Conservation (phyloP, 2,113 vertebrate genomes). For the Salvelinus fontinalis region DNA sequence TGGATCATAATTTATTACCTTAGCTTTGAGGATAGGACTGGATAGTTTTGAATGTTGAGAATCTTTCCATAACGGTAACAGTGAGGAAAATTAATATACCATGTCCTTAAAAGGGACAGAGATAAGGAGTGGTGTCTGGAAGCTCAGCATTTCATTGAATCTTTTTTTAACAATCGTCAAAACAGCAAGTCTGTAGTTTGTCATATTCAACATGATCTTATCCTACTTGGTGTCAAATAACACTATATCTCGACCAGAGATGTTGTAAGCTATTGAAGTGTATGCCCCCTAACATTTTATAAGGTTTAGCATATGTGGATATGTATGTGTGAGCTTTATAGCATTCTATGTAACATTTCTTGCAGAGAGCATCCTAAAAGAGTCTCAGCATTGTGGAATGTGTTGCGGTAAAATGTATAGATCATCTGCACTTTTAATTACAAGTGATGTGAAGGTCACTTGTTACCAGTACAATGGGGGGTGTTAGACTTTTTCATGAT, state of each 20-base stretch:
- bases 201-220: slow-evolving; percentile 16
- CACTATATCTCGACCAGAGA: slow-evolving; percentile 34
- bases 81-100: not conserved
- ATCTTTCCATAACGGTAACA: not conserved
- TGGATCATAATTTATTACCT: slow-evolving; percentile 3
- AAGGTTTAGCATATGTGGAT: slow-evolving; percentile 21
- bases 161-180: no score
- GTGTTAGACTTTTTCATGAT: not conserved
- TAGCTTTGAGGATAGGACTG: slow-evolving; percentile 15
- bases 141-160: no score
- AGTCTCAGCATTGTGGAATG: slow-evolving; percentile 6
- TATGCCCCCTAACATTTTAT: no score
- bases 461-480: not conserved
- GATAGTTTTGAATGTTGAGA: slow-evolving; percentile 27
- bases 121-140: no score
- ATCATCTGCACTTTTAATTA: not conserved
- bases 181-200: not conserved
- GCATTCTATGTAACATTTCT: slow-evolving; percentile 52
- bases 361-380: slow-evolving; percentile 31
- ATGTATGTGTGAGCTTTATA: slow-evolving; percentile 47
- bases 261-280: slow-evolving; percentile 16
- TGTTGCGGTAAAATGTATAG: not conserved
- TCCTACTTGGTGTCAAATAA: slow-evolving; percentile 35
- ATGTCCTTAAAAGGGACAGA: no score
- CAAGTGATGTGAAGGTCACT: not conserved